Percentiles rank a stretch among this genome's conserved stretches.
These are phyloP conservation scores for Plodia interpunctella DNA, from an alignment of 1,140 invertebrate species.

Conservation along the genomic window DNA sequence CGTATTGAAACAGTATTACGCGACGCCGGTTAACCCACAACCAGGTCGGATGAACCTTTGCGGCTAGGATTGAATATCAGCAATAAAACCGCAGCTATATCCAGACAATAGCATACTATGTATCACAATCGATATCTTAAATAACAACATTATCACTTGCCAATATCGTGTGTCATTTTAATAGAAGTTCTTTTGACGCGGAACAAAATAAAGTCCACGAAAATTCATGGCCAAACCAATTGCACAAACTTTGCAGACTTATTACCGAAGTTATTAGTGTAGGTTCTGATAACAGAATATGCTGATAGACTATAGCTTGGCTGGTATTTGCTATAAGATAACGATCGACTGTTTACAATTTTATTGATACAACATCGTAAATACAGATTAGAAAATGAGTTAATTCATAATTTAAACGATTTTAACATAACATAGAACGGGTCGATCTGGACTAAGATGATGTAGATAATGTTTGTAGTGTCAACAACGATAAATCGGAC, in stretches of 20 bases:
- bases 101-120: slow-evolving; percentile 20
- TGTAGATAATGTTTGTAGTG: slow-evolving; percentile 20
- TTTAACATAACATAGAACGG: neutral
- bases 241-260: neutral
- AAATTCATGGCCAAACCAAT: slow-evolving; percentile 17
- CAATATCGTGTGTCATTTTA: slow-evolving; percentile 18
- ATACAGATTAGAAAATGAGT: neutral
- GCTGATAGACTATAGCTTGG: slow-evolving; percentile 16
- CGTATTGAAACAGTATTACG: slow-evolving; percentile 11
- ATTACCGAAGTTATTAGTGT: neutral
- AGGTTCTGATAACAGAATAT: slow-evolving; percentile 16
- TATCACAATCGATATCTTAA: slow-evolving; percentile 24
- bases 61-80: slow-evolving; percentile 32
- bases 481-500: slow-evolving; percentile 24
- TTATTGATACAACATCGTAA: slow-evolving; percentile 14
- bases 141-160: slow-evolving; percentile 18
- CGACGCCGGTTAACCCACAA: slow-evolving; percentile 34
- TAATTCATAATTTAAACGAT: slow-evolving; percentile 8
- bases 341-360: slow-evolving; percentile 50
- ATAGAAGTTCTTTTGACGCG: neutral
- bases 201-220: neutral
- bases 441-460: slow-evolving; percentile 13
- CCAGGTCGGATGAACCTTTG: slow-evolving; percentile 34
- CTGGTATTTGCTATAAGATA: slow-evolving; percentile 33
- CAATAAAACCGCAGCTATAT: slow-evolving; percentile 26